Conservation (phyloP, 2,113 vertebrate species). For the Sinocyclocheilus rhinocerous region DNA sequence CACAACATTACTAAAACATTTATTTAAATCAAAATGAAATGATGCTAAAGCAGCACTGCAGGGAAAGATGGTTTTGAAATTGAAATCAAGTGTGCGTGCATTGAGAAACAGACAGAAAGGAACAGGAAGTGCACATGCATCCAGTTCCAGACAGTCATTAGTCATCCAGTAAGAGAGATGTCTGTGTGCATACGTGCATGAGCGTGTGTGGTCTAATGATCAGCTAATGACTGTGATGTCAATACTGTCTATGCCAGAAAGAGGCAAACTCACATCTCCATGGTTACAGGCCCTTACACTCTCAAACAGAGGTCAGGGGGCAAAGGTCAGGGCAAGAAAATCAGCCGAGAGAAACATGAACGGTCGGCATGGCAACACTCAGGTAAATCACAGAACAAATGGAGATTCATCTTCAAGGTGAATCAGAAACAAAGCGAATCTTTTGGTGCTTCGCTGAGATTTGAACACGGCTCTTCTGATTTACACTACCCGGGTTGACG, state of each 20-base stretch:
- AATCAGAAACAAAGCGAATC: not conserved
- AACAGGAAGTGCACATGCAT: conserved; percentile 8
- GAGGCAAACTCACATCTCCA: not conserved
- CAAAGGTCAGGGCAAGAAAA: not conserved
- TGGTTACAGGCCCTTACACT: not conserved
- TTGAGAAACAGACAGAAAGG: conserved; percentile 35
- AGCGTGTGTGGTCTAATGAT: conserved; percentile 5
- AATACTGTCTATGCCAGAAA: conserved; percentile 11
- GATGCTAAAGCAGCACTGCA: not conserved
- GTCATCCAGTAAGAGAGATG: not conserved
- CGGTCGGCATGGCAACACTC: not conserved
- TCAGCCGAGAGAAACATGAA: not conserved
- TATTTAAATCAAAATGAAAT: no score
- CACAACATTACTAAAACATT: no score
- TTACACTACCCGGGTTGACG: no score
- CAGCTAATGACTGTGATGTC: conserved; percentile 43
- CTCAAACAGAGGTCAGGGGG: conserved; percentile 17
- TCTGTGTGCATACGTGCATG: conserved; percentile 28
- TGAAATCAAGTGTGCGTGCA: not conserved
- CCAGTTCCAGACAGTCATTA: conserved; percentile 29
- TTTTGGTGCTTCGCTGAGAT: not conserved
- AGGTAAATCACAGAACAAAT: not conserved
- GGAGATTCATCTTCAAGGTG: not conserved
- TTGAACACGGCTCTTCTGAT: not conserved
- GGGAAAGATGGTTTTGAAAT: not conserved